Percentiles rank a stretch among this genome's conserved stretches.
Conservation (phyloP, 37 sponge, comb jelly and placozoan species). For the Theonella swinhoei region DNA sequence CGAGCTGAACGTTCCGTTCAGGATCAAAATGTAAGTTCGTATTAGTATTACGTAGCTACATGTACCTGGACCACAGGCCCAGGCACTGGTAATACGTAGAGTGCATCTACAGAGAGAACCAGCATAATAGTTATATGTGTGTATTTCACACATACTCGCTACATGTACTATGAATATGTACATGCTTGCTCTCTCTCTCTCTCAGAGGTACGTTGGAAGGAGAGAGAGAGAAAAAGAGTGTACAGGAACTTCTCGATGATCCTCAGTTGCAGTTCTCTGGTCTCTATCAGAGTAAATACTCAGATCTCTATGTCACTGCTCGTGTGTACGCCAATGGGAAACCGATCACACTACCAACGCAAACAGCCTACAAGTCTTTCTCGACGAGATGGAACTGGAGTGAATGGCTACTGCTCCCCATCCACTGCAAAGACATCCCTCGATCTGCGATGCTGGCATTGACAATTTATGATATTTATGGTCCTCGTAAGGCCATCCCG, state of each 20-base stretch:
- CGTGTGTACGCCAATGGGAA: slow-evolving; percentile 85
- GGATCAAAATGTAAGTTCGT: slow-evolving; percentile 81
- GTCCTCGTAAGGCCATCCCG: slow-evolving; percentile 51
- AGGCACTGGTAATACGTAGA: too few species aligned
- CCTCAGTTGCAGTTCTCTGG: slow-evolving; percentile 91
- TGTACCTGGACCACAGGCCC: background rate
- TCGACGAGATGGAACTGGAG: slow-evolving; percentile 94
- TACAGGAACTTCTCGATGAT: slow-evolving; percentile 70
- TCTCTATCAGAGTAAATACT: slow-evolving; percentile 71
- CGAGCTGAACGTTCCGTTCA: slow-evolving; percentile 74
- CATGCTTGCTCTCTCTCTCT: background rate
- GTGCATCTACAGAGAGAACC: too few species aligned
- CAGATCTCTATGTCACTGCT: slow-evolving; percentile 89
- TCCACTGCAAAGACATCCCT: slow-evolving; percentile 87
- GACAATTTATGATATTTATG: slow-evolving; percentile 76
- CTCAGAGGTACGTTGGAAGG: slow-evolving; percentile 89
- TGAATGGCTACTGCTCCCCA: slow-evolving; percentile 87
- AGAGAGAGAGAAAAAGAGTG: slow-evolving; percentile 60
- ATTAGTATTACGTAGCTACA: background rate
- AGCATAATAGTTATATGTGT: too few species aligned
- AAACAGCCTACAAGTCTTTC: slow-evolving; percentile 95
- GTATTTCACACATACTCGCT: too few species aligned
- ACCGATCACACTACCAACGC: slow-evolving; percentile 79
- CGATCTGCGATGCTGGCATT: slow-evolving; percentile 72
- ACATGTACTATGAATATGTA: too few species aligned